Base-by-base conservation (phyloP, 2,797 vertebrate species). In the Ambastaia sidthimunki region DNA sequence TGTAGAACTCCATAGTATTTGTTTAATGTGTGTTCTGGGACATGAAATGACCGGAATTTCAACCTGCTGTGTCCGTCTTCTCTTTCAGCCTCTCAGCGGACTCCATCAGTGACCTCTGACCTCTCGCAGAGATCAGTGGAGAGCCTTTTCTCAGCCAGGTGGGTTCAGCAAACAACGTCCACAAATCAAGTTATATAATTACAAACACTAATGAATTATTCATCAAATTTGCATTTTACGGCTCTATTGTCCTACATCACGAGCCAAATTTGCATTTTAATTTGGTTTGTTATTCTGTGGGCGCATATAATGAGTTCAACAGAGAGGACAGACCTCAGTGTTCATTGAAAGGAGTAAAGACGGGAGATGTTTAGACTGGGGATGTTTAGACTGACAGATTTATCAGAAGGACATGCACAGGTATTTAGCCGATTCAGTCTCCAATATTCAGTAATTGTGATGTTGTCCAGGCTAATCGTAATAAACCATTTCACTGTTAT, bases 61-160 rank as follows among this genome's bases (percentile, higher is more conserved):
- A 65, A 71, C 44, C 44, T 44, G 41, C 41, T 11, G 41, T 44
- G 10, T 44, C 41, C 34, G 13, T 11, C 10, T 23, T 66, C 44
- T 82, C 21, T 78, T 80, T 86, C 85, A 99, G 97, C 89, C 71
- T 89, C 92, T 0, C 91, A 91, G 59, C 93, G 91, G 84, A 95
- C 90, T 87, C 91, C 93, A 0, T 92, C 96, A 3, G 88, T 95
- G 87, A 93, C 95, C 63, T 94, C 95, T 0, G 91, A 94, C 71
- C 94, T 95, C 84, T 95, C 95, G 16, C 93, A 92, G 86, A 96
- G 94, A 87, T 92, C 95, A 41, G 90, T 95, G 0, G 96, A 99
- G 87, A 93, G 91, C 81, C 92, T 97, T 78, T 98, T 98, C 88
- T 93, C 95, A 79, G 93, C 96, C 86, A 97, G 95, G 97, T 98